These are phyloP conservation scores for Sturnira hondurensis DNA, from an alignment of 2,113 vertebrate species.

Conservation along the genomic window DNA sequence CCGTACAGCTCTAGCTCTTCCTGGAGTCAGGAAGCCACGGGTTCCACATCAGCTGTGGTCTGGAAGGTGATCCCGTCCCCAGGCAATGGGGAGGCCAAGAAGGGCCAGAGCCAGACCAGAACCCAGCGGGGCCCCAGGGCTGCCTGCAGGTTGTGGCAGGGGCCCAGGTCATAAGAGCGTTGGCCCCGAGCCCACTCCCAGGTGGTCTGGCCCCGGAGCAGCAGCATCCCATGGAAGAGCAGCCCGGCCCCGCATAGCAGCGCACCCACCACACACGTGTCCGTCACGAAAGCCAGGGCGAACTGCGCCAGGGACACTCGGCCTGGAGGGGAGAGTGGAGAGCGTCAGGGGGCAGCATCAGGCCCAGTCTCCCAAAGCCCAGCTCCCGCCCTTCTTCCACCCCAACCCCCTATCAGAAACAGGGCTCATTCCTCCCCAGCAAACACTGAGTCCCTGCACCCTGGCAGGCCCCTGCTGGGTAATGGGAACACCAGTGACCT, in stretches of 20 bases:
- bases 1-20: not conserved
- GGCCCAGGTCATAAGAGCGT: conserved; percentile 83
- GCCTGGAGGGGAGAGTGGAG: conserved; percentile 76
- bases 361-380: not conserved
- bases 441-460: not conserved
- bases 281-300: conserved; percentile 88
- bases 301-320: conserved; percentile 88
- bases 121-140: conserved; percentile 86
- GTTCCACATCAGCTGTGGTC: conserved; percentile 76
- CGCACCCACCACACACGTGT: conserved; percentile 90
- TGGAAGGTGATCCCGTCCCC: conserved; percentile 89
- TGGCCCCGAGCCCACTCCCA: conserved; percentile 90
- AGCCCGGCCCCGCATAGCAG: conserved; percentile 89
- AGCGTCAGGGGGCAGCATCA: not conserved
- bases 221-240: conserved; percentile 87
- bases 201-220: conserved; percentile 90
- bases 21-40: conserved; percentile 36
- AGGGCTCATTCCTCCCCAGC: not conserved
- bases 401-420: not conserved
- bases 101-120: conserved; percentile 89
- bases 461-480: not conserved
- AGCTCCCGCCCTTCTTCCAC: not conserved
- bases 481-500: not conserved
- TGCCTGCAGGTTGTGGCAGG: conserved; percentile 81
- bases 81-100: conserved; percentile 85